Conservation (phyloP, 2,113 vertebrate species). For the Sinocyclocheilus anophthalmus region DNA sequence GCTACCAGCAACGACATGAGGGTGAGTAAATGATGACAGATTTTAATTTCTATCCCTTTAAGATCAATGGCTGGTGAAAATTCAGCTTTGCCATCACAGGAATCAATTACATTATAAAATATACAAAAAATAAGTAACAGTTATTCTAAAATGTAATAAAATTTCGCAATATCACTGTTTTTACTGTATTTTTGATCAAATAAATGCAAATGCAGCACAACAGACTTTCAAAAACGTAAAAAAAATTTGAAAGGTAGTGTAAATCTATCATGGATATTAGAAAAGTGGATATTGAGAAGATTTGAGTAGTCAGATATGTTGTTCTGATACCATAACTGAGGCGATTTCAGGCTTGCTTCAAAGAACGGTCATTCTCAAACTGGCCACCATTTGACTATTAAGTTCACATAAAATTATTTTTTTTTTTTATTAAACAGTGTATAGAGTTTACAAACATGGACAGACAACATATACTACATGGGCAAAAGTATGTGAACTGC, state of each 20-base stretch:
- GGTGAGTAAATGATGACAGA: too few species aligned
- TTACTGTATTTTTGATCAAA: neutral
- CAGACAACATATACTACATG: constrained; percentile 11
- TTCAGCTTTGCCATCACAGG: neutral
- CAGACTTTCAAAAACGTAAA: neutral
- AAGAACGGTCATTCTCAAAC: neutral
- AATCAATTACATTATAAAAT: neutral
- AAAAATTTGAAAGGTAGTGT: neutral
- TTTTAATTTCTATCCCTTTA: too few species aligned
- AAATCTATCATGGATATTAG: neutral
- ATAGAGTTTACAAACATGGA: neutral
- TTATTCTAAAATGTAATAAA: too few species aligned
- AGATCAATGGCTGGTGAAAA: too few species aligned
- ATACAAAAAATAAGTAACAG: neutral
- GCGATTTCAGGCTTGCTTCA: neutral
- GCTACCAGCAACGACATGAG: too few species aligned
- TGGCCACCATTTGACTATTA: neutral
- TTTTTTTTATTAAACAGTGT: neutral
- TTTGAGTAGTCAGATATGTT: neutral
- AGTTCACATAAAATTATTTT: neutral
- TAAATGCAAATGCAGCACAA: neutral
- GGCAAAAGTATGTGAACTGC: neutral
- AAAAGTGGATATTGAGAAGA: neutral
- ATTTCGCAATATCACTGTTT: neutral
- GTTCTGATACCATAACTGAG: neutral